These are phyloP conservation scores for Acinonyx jubatus DNA, from an alignment of 2,113 vertebrate genomes.

Conservation along the genomic window DNA sequence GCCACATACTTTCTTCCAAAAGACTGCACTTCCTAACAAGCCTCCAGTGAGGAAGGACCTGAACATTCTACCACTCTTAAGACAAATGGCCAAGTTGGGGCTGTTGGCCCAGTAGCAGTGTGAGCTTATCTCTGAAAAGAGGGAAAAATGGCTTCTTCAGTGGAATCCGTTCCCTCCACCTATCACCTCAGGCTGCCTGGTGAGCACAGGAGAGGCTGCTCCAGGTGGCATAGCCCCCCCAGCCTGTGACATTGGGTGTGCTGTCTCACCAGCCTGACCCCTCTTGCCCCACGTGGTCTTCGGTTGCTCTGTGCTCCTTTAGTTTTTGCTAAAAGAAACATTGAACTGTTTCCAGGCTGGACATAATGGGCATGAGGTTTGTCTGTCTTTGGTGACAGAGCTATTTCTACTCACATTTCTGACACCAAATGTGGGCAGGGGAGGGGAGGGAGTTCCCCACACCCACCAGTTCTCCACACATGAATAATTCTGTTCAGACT, in stretches of 20 bases:
- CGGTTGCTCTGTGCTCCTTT: neutral
- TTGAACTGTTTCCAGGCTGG: neutral
- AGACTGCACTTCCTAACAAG: neutral
- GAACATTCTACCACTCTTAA: fast-evolving
- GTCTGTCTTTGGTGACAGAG: neutral
- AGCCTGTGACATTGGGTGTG: neutral
- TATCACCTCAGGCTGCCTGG: neutral
- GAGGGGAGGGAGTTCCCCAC: too few species aligned
- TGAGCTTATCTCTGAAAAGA: neutral
- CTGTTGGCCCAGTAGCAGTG: neutral
- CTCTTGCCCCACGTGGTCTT: neutral
- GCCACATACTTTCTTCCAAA: neutral
- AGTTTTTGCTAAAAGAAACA: neutral
- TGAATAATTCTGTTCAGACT: neutral
- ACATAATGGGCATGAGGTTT: neutral
- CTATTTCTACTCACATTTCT: neutral
- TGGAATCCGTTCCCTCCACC: neutral
- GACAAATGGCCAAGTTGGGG: neutral
- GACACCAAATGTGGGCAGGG: neutral
- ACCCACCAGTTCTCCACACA: neutral
- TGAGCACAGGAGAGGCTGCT: neutral
- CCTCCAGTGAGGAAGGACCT: neutral
- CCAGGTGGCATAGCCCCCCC: neutral
- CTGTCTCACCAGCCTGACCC: neutral
- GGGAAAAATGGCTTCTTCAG: neutral